A percentile compares a stretch with the other conserved stretches of the same genome.
These are phyloP conservation scores for Morpho achilles DNA, from an alignment of 2,888 invertebrate species.

Conservation along the genomic window DNA sequence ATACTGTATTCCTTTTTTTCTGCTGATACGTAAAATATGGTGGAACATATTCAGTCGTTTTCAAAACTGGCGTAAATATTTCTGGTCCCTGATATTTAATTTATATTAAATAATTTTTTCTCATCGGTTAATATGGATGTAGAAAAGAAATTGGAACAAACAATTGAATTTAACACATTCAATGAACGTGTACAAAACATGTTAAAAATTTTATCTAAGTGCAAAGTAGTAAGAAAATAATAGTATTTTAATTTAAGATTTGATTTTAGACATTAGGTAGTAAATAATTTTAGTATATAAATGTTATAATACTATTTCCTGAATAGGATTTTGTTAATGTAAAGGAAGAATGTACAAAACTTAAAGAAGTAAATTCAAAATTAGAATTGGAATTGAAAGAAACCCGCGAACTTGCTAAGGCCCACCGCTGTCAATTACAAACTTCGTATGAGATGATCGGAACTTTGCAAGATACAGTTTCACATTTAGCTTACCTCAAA, in stretches of 20 bases:
- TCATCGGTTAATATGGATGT: too few relatives aligned
- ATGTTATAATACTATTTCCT: too few relatives aligned
- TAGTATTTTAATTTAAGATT: not conserved
- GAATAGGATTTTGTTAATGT: conserved; percentile 50
- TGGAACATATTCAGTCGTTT: too few relatives aligned
- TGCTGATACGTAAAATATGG: too few relatives aligned
- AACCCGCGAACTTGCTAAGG: conserved; percentile 61
- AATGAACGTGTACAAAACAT: conserved; percentile 51
- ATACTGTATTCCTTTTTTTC: too few relatives aligned
- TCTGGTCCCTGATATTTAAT: not conserved
- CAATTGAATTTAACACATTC: conserved; percentile 24
- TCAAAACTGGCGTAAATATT: too few relatives aligned
- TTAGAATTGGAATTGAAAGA: conserved; percentile 59
- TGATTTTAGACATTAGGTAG: too few relatives aligned
- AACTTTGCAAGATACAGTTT: conserved; percentile 66
- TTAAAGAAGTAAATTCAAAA: conserved; percentile 53
- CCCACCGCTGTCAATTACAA: conserved; percentile 62
- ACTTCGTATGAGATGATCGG: conserved; percentile 68
- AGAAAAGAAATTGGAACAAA: conserved; percentile 36
- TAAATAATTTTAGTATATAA: too few relatives aligned
- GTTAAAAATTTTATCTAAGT: conserved; percentile 50
- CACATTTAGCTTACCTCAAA: conserved; percentile 64
- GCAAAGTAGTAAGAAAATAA: conserved; percentile 52
- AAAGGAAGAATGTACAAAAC: conserved; percentile 53
- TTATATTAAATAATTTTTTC: not conserved